A percentile compares a stretch with the other conserved stretches of the same genome.
Evolutionary conservation across 2,888 invertebrate species (phyloP).

Genomic region (Thymelicus sylvestris): DNA sequence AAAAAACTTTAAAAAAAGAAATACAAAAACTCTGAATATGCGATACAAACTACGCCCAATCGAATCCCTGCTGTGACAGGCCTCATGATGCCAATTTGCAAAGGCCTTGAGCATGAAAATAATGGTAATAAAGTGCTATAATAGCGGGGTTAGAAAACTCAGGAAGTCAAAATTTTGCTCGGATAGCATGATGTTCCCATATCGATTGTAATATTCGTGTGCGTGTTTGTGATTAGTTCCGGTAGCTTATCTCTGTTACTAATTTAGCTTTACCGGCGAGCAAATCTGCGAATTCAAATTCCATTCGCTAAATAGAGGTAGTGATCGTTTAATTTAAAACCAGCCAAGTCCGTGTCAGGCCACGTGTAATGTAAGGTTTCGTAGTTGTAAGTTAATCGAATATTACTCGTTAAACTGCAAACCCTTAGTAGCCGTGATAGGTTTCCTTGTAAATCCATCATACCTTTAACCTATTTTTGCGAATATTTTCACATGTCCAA

Average conservation of each 20-base stretch:
- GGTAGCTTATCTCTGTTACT: constrained; percentile 24
- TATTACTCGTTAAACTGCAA: too few relatives aligned
- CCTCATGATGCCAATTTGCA: constrained; percentile 17
- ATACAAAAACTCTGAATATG: too few relatives aligned
- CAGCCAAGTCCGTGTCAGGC: too few relatives aligned
- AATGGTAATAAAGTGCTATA: constrained; percentile 11
- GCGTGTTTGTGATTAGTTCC: constrained; percentile 21
- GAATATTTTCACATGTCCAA: too few relatives aligned
- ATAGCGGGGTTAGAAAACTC: constrained; percentile 23
- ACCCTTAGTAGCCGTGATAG: too few relatives aligned
- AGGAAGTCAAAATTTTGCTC: constrained; percentile 30
- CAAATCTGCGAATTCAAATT: constrained; percentile 10
- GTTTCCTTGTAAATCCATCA: too few relatives aligned
- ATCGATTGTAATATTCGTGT: constrained; percentile 20
- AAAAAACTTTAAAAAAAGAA: too few relatives aligned
- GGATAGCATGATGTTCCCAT: constrained; percentile 14
- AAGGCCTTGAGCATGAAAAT: constrained; percentile 14
- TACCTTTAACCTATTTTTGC: too few relatives aligned
- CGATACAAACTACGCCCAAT: constrained; percentile 7
- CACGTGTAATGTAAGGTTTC: too few relatives aligned
- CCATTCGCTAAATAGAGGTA: constrained; percentile 1
- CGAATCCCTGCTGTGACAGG: background rate
- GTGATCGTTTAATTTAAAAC: too few relatives aligned
- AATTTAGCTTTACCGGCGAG: background rate
- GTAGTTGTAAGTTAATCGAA: too few relatives aligned